Evolutionary conservation across 2,113 vertebrate species (phyloP).

Genomic region (Sprattus sprattus): DNA sequence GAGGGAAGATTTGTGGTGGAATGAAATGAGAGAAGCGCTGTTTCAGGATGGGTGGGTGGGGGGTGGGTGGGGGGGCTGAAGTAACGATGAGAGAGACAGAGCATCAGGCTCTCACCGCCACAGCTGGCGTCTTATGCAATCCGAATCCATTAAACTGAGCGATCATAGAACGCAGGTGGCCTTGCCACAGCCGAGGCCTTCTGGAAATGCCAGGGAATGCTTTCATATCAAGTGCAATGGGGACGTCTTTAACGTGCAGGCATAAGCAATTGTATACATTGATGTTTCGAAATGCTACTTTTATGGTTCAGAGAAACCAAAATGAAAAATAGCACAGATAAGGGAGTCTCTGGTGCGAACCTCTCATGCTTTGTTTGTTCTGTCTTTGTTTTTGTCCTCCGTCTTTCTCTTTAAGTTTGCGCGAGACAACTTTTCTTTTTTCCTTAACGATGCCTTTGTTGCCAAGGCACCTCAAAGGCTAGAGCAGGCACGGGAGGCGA

Average conservation of each 20-base stretch:
- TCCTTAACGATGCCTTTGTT: constrained; percentile 63
- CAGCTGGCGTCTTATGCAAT: constrained; percentile 19
- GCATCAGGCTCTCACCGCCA: constrained; percentile 2
- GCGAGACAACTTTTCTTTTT: constrained; percentile 54
- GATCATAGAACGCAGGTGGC: constrained; percentile 11
- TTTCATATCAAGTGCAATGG: neutral
- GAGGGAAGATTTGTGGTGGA: constrained; percentile 1
- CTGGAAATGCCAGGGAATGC: neutral
- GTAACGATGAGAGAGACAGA: constrained; percentile 11
- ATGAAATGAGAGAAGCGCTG: neutral
- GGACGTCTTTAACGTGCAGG: neutral
- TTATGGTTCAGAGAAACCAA: neutral
- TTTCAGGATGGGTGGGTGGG: neutral
- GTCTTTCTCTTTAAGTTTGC: constrained; percentile 45
- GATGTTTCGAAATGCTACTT: neutral
- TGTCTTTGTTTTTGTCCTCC: neutral
- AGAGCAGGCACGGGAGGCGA: constrained; percentile 57
- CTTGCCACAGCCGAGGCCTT: neutral
- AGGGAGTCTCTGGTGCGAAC: neutral
- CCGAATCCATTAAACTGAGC: constrained; percentile 14
- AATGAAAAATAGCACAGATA: neutral
- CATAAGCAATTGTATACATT: neutral
- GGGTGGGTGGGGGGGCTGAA: neutral
- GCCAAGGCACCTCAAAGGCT: constrained; percentile 56
- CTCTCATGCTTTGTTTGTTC: constrained; percentile 2